Evolutionary conservation across 1,140 invertebrate genomes (phyloP).

Genomic region (Oryzaephilus surinamensis): DNA sequence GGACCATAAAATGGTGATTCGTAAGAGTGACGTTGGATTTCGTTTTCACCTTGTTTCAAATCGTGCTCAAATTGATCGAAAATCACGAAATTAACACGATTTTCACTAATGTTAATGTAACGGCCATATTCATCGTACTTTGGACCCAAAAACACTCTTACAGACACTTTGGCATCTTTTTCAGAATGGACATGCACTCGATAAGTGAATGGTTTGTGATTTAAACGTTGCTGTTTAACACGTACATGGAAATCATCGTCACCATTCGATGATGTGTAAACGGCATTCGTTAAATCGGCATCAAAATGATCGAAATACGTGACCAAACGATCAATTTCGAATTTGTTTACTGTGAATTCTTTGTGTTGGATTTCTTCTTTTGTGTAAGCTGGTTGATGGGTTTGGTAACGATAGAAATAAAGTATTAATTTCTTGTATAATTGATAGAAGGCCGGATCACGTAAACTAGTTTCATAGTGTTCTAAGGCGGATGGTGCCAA

Average conservation of each 20-base stretch:
- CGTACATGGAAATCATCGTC: conserved; percentile 33
- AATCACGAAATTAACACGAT: conserved; percentile 50
- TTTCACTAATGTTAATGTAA: conserved; percentile 37
- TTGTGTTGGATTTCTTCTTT: conserved; percentile 46
- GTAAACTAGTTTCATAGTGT: conserved; percentile 46
- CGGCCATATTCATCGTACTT: conserved; percentile 50
- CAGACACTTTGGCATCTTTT: conserved; percentile 40
- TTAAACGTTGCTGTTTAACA: conserved; percentile 38
- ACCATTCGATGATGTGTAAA: conserved; percentile 34
- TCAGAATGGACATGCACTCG: conserved; percentile 48
- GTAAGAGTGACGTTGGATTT: conserved; percentile 52
- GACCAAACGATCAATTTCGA: conserved; percentile 49
- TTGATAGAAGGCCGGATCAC: conserved; percentile 57
- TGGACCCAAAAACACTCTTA: conserved; percentile 59
- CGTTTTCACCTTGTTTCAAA: conserved; percentile 52
- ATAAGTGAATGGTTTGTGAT: conserved; percentile 55
- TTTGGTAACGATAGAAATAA: conserved; percentile 34
- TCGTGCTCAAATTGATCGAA: conserved; percentile 42
- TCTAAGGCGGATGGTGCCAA: conserved; percentile 35
- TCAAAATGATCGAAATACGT: conserved; percentile 64
- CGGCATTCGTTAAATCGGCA: conserved; percentile 52
- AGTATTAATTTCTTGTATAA: conserved; percentile 45
- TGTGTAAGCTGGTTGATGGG: conserved; percentile 43
- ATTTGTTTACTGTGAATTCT: conserved; percentile 49
- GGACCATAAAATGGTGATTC: conserved; percentile 49